A percentile compares a stretch with the other conserved stretches of the same genome.
These are phyloP conservation scores for Falco berigora DNA, from an alignment of 2,797 vertebrate genomes.

Conservation along the genomic window DNA sequence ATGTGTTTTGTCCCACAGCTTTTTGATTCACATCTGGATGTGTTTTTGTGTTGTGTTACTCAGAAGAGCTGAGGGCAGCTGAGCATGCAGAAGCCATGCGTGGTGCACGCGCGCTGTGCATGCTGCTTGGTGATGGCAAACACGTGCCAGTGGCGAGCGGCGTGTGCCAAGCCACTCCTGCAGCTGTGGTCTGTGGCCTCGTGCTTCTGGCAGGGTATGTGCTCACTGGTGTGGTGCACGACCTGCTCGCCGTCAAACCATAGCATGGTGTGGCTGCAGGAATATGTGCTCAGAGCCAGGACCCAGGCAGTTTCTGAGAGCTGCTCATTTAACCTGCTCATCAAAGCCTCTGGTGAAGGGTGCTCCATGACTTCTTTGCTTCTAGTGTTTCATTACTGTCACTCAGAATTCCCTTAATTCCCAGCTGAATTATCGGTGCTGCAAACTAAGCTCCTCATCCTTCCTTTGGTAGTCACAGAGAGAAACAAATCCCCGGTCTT, in stretches of 20 bases:
- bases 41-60: neutral
- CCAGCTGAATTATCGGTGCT: neutral
- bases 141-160: no score
- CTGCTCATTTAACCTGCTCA: neutral
- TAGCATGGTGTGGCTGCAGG: accelerated
- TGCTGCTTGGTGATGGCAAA: no score
- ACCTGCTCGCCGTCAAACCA: neutral
- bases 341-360: neutral
- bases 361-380: neutral
- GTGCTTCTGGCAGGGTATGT: no score
- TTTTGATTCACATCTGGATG: no score
- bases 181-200: no score
- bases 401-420: neutral
- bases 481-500: neutral
- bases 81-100: no score
- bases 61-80: accelerated
- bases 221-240: no score
- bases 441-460: neutral
- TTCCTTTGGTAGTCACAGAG: neutral
- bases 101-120: no score
- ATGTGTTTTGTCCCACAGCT: neutral
- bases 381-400: neutral
- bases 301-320: neutral
- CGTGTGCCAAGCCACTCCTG: no score
- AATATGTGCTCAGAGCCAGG: neutral